Evolutionary conservation across 2,113 vertebrate species (phyloP), one percentile per base, ranked within the genome.

Genomic region (Corythornis vintsioides): DNA sequence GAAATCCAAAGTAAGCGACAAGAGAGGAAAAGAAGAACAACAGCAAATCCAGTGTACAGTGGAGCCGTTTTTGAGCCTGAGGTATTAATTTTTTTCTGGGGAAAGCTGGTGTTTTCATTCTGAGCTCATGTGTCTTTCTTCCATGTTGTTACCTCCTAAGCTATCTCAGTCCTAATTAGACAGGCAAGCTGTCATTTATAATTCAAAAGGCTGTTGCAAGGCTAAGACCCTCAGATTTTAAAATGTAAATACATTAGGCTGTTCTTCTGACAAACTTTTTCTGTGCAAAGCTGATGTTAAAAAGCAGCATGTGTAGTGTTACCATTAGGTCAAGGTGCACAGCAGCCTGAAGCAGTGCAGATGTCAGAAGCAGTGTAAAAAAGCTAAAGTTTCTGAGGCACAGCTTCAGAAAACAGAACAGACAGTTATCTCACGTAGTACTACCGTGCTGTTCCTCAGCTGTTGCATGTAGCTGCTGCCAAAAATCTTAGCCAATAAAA

Each of bases 1-100:
- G 99, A 99, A 97, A 99, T 99, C 92, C 99, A 99, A 98, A 99
- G 99, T 97, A 99, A 99, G 96, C 96, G 99, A 85, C 99, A 99
- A 97, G 99, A 99, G 91, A 97, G 99, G 40, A 99, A 99, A 97
- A 98, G 99, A 96, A 98, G 99, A 97, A 99, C 99, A 72, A 99
- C 99, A 16, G 99, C 99, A 52, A 99, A 99, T 92, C 99, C 99
- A 6, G 99, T 99, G 65, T 99, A 99, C 97, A 99, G 99, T 10
- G 99, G 99, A 67, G 99, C 99, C 0, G 98, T 99, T 95, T 99
- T 99, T 94, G 99, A 99, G 95, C 99, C 99, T 1, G 99, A 99
- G 99, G 99, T 99, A 98, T 45, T 72, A 66, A n/a, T 79, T 40
- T 91, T 83, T 92, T 95, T 42, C 38, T 69, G n/a, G 61, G 77